These are phyloP conservation scores for Aplidium turbinatum DNA, from an alignment of 23 tunicate genomes.

Conservation along the genomic window DNA sequence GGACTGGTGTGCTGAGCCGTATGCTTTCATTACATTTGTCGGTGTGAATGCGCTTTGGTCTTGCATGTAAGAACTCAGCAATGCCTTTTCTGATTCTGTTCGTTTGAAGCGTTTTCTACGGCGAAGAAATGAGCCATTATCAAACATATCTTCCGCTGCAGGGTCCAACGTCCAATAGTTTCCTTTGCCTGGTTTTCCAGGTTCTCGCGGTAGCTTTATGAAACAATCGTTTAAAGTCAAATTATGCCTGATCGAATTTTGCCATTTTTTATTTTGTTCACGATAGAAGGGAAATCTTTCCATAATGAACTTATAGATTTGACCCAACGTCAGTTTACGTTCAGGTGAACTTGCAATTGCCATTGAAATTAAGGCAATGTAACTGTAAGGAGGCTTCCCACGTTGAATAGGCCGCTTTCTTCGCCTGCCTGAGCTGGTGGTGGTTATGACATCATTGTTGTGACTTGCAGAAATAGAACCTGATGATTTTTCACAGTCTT, in stretches of 20 bases:
- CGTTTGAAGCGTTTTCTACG: conserved; percentile 92
- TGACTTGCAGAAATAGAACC: neutral
- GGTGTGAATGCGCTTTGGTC: conserved; percentile 92
- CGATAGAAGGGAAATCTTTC: conserved; percentile 94
- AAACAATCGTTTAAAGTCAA: conserved; percentile 92
- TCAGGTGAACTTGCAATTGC: conserved; percentile 89
- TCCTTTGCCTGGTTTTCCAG: conserved; percentile 98
- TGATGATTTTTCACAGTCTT: neutral
- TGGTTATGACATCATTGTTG: conserved; percentile 62
- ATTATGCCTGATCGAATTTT: conserved; percentile 92
- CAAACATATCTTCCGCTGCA: conserved; percentile 96
- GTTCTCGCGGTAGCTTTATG: conserved; percentile 91
- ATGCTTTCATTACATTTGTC: conserved; percentile 59
- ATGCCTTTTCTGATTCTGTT: conserved; percentile 78
- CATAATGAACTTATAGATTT: conserved; percentile 93
- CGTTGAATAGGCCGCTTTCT: conserved; percentile 95
- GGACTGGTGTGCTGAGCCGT: conserved; percentile 53
- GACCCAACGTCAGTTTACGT: conserved; percentile 86
- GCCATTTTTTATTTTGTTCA: conserved; percentile 94
- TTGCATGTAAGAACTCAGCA: conserved; percentile 75
- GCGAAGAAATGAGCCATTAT: conserved; percentile 89
- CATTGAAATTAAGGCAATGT: conserved; percentile 95
- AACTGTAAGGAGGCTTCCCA: conserved; percentile 96
- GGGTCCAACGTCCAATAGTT: conserved; percentile 97
- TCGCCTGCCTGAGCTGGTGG: conserved; percentile 89